Evolutionary conservation across 2,888 invertebrate genomes (phyloP).

Genomic region (Rotaria socialis): DNA sequence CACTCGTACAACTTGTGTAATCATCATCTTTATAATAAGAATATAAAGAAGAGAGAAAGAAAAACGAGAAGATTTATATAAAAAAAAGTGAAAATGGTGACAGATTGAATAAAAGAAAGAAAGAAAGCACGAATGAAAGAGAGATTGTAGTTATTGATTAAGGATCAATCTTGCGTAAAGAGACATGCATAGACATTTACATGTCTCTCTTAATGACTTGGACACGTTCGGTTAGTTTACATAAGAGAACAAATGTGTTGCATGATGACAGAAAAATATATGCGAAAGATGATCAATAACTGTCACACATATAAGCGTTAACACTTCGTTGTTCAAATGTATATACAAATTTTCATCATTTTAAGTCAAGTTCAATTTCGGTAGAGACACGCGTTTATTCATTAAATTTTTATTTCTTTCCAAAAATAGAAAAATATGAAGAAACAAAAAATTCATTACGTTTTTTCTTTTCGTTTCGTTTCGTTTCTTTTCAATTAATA

Average conservation of each 20-base stretch:
- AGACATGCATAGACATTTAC: neutral
- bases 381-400: too few relatives aligned
- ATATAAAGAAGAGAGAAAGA: neutral
- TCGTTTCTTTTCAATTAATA: neutral
- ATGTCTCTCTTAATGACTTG: neutral
- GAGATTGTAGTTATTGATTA: conserved; percentile 13
- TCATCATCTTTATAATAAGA: neutral
- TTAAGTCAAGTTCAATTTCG: too few relatives aligned
- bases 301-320: neutral
- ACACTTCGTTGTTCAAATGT: neutral
- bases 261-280: neutral
- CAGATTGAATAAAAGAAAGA: neutral
- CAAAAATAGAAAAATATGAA: neutral
- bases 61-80: neutral
- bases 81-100: neutral
- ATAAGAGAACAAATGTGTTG: conserved; percentile 2
- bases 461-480: too few relatives aligned
- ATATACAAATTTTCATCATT: too few relatives aligned
- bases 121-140: too few relatives aligned
- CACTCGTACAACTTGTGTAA: conserved; percentile 17
- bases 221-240: neutral
- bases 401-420: neutral
- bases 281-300: neutral
- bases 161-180: conserved; percentile 1
- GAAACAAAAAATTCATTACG: neutral